These are phyloP conservation scores for Epinephelus malabaricus DNA, from an alignment of 2,797 vertebrate species.

Conservation along the genomic window DNA sequence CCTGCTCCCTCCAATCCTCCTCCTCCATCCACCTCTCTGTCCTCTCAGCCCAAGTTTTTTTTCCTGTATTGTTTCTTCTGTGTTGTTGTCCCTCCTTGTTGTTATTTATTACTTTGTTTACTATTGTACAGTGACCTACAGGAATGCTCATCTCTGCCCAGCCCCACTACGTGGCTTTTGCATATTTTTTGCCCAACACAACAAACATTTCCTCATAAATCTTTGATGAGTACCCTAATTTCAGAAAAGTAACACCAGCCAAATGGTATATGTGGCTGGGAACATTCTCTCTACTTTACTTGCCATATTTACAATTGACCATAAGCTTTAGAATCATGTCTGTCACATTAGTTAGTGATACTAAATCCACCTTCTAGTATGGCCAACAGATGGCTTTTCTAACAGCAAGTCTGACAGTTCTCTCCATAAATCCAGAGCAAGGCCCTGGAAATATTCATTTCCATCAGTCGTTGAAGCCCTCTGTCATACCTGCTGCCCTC, in stretches of 20 bases:
- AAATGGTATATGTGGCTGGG: background rate
- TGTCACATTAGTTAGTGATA: background rate
- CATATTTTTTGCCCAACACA: constrained; percentile 20
- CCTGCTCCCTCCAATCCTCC: too few relatives aligned
- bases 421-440: constrained; percentile 47
- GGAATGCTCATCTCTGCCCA: background rate
- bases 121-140: too few relatives aligned
- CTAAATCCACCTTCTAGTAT: constrained; percentile 27
- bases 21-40: too few relatives aligned
- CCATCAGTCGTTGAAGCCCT: constrained; percentile 34
- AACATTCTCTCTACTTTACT: background rate
- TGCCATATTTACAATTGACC: constrained; percentile 16
- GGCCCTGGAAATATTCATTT: constrained; percentile 38
- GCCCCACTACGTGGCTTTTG: constrained; percentile 13
- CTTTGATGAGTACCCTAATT: constrained; percentile 25
- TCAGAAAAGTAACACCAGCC: background rate
- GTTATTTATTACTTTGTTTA: too few relatives aligned
- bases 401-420: constrained; percentile 39
- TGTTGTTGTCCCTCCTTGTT: too few relatives aligned
- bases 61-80: too few relatives aligned
- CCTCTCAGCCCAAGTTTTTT: too few relatives aligned
- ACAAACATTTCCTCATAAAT: constrained; percentile 5
- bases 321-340: constrained; percentile 25
- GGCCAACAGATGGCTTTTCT: constrained; percentile 40
- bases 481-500: constrained; percentile 56